Evolutionary conservation across 2,113 vertebrate genomes (phyloP).

Genomic region (Alligator sinensis): DNA sequence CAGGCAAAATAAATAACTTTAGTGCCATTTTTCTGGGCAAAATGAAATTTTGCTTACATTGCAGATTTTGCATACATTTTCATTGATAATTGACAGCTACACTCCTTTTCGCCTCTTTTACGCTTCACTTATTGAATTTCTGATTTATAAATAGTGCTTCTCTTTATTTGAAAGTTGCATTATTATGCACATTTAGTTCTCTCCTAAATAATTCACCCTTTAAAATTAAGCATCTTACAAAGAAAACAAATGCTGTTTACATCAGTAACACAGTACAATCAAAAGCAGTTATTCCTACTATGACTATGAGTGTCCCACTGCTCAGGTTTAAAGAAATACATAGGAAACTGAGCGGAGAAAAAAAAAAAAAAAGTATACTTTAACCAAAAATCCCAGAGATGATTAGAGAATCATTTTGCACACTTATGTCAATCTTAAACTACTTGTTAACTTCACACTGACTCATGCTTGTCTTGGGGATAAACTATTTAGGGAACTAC

Average conservation of each 20-base stretch:
- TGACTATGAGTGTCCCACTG: not conserved
- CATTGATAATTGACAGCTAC: too few species aligned
- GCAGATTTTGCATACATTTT: too few species aligned
- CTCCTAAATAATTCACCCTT: not conserved
- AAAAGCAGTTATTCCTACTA: not conserved
- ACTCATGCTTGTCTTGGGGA: too few species aligned
- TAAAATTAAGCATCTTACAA: not conserved
- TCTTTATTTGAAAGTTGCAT: too few species aligned
- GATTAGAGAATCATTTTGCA: too few species aligned
- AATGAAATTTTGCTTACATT: too few species aligned
- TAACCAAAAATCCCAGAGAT: not conserved
- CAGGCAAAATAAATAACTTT: too few species aligned
- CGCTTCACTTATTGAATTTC: too few species aligned
- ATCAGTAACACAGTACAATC: not conserved
- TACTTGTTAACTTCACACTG: not conserved
- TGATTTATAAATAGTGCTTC: too few species aligned
- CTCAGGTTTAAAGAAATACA: not conserved
- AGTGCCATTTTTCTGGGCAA: too few species aligned
- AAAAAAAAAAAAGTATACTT: not conserved
- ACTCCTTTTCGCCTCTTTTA: too few species aligned
- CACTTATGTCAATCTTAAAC: not conserved
- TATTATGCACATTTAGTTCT: not conserved
- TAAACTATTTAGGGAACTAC: too few species aligned
- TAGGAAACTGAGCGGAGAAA: not conserved
- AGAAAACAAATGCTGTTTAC: not conserved